Conservation (phyloP, 2,888 invertebrate species). For the Diaprepes abbreviatus region DNA sequence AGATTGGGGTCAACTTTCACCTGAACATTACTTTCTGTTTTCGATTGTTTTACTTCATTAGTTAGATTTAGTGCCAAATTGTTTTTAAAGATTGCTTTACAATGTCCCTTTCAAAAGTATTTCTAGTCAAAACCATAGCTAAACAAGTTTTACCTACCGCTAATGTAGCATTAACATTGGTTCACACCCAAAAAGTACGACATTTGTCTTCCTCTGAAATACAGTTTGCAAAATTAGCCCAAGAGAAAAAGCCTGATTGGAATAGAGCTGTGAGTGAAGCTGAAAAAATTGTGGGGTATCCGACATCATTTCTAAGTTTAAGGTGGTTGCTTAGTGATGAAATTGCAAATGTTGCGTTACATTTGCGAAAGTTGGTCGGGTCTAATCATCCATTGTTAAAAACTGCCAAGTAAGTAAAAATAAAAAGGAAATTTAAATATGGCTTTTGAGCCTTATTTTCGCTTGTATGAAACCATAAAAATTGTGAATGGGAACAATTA, state of each 20-base stretch:
- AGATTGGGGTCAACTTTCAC: slow-evolving; percentile 54
- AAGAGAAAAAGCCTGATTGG: slow-evolving; percentile 49
- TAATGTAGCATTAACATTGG: not conserved
- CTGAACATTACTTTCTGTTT: slow-evolving; percentile 46
- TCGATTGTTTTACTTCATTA: slow-evolving; percentile 36
- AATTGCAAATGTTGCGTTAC: slow-evolving; percentile 92
- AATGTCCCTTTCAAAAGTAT: slow-evolving; percentile 54
- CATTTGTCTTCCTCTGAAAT: slow-evolving; percentile 47
- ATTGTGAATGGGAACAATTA: no score
- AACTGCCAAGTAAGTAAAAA: slow-evolving; percentile 83
- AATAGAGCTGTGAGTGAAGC: slow-evolving; percentile 81
- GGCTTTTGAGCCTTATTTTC: no score
- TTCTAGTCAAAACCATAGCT: slow-evolving; percentile 25
- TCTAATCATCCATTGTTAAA: slow-evolving; percentile 93
- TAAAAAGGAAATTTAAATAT: no score
- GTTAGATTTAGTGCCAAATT: slow-evolving; percentile 25
- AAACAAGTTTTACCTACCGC: slow-evolving; percentile 14
- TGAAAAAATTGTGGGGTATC: slow-evolving; percentile 96
- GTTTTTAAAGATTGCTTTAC: slow-evolving; percentile 20
- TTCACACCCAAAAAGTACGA: slow-evolving; percentile 11
- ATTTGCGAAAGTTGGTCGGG: slow-evolving; percentile 91
- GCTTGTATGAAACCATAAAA: no score
- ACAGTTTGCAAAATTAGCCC: slow-evolving; percentile 56
- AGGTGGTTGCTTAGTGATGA: slow-evolving; percentile 96
- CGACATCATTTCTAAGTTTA: slow-evolving; percentile 92